Conservation (phyloP, 2,888 invertebrate species). For the Netelia melanura region DNA sequence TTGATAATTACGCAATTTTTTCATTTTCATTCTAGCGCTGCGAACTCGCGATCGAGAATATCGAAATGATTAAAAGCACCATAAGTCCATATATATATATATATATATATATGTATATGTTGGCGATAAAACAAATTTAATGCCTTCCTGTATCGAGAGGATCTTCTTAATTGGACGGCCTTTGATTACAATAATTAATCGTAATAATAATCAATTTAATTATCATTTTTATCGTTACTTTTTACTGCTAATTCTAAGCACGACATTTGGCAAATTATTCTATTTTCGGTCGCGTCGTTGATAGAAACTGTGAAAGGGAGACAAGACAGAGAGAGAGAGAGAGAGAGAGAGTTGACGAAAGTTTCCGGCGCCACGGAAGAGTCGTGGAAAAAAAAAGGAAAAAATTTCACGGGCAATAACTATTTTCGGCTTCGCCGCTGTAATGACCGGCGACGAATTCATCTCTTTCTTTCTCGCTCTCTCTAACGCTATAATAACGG, state of each 20-base stretch:
- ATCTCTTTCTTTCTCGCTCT: conserved; percentile 7
- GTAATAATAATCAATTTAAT: not conserved
- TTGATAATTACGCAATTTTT: not conserved
- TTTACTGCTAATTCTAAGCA: not conserved
- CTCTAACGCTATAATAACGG: conserved; percentile 41
- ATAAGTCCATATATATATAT: too few species aligned
- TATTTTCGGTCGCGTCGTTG: not conserved
- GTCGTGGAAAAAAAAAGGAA: conserved; percentile 34
- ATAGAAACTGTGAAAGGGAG: not conserved
- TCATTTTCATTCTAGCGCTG: not conserved
- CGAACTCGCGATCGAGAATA: not conserved
- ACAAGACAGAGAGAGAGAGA: not conserved
- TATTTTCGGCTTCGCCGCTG: conserved; percentile 40
- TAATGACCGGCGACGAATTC: conserved; percentile 7
- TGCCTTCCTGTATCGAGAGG: not conserved
- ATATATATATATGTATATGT: too few species aligned
- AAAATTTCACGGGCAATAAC: conserved; percentile 32
- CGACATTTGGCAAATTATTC: not conserved
- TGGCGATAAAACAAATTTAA: not conserved
- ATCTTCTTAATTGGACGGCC: not conserved
- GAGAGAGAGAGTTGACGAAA: not conserved
- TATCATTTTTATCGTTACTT: not conserved
- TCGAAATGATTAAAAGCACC: too few species aligned
- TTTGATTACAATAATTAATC: not conserved
- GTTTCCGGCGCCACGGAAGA: conserved; percentile 15